These are phyloP conservation scores for Setophaga coronata DNA, from an alignment of 2,113 vertebrate species.

Conservation along the genomic window DNA sequence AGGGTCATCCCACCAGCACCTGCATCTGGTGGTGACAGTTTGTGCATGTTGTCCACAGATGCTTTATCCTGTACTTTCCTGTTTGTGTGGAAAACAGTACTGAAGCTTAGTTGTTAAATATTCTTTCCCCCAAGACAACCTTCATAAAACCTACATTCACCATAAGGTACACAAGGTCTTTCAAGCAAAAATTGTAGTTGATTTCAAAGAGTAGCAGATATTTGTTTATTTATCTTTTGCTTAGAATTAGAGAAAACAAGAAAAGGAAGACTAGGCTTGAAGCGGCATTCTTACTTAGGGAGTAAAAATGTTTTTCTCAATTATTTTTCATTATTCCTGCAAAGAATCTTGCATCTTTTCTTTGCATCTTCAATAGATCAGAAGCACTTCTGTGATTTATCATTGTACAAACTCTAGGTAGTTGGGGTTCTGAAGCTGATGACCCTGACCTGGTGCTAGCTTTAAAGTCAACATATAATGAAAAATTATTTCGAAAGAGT, in stretches of 20 bases:
- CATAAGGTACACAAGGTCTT: background rate
- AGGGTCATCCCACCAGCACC: background rate
- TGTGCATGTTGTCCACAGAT: background rate
- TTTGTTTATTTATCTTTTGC: background rate
- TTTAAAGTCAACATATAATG: background rate
- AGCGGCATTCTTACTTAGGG: background rate
- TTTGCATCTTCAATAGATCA: background rate
- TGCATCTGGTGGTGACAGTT: background rate
- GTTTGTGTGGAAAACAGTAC: background rate
- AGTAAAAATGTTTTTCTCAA: background rate
- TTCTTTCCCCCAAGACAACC: background rate
- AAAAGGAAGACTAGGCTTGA: background rate
- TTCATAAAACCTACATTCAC: background rate
- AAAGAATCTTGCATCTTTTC: background rate
- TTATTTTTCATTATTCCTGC: background rate
- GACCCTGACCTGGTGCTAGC: background rate
- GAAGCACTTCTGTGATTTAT: background rate
- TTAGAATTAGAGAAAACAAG: background rate
- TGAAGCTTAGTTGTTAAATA: background rate
- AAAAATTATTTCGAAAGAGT: background rate
- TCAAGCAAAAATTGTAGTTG: background rate
- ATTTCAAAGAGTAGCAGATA: background rate
- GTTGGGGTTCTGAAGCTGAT: background rate
- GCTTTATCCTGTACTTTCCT: background rate
- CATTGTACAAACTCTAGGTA: background rate